Conservation (phyloP, 2,888 invertebrate species). For the Netelia fuscicornis region DNA sequence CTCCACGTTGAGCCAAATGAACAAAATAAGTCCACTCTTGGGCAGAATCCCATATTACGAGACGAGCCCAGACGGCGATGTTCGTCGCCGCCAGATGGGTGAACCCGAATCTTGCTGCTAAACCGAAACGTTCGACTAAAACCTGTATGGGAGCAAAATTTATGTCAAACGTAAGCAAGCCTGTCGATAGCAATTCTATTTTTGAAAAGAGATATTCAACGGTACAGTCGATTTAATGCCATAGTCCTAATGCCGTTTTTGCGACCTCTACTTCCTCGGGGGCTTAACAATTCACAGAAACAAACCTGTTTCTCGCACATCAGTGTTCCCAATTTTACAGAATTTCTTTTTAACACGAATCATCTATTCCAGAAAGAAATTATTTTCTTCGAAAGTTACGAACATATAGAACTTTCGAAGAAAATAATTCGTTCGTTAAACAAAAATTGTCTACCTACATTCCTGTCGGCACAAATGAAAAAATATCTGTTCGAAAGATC, state of each 20-base stretch:
- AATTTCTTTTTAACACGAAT: too few relatives aligned
- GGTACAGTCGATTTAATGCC: background rate
- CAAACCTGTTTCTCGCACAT: background rate
- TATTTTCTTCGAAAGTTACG: too few relatives aligned
- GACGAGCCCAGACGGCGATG: constrained; percentile 86
- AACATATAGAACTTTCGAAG: too few relatives aligned
- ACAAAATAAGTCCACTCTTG: constrained; percentile 86
- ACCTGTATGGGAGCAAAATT: constrained; percentile 80
- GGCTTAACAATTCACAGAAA: background rate
- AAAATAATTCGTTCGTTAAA: too few relatives aligned
- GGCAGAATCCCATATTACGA: constrained; percentile 86
- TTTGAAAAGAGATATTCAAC: background rate
- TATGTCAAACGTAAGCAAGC: background rate
- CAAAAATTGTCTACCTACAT: too few relatives aligned
- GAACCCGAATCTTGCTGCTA: constrained; percentile 86
- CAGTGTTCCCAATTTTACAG: background rate
- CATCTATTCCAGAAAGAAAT: too few relatives aligned
- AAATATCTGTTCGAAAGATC: background rate
- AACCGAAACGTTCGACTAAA: constrained; percentile 85
- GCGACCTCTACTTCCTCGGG: too few relatives aligned
- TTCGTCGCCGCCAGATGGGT: constrained; percentile 87
- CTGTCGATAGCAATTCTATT: background rate
- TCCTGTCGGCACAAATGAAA: too few relatives aligned
- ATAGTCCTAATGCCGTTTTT: too few relatives aligned
- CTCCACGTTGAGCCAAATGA: constrained; percentile 83